phyloP scores from a whole-genome alignment of 2,113 vertebrate species.

The Holacanthus passer region DNA sequence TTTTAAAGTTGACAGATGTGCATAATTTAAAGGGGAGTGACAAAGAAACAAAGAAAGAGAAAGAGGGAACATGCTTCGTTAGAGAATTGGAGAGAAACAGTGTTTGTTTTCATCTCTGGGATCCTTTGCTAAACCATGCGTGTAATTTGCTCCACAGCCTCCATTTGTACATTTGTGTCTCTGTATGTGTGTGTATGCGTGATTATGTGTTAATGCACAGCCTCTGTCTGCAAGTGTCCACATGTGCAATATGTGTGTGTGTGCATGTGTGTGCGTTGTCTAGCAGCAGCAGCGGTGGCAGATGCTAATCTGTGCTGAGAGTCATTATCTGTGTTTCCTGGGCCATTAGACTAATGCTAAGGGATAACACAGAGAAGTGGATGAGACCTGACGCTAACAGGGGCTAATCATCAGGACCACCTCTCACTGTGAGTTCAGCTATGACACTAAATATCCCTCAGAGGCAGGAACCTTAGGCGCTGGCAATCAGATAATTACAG shows the following conservation, averaged over 20 bases:
- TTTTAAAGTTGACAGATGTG: not conserved
- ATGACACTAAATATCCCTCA: conserved; percentile 76
- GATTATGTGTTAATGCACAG: conserved; percentile 34
- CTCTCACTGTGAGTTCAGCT: conserved; percentile 69
- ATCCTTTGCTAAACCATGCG: conserved; percentile 45
- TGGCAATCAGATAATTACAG: conserved; percentile 72
- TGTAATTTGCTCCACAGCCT: conserved; percentile 32
- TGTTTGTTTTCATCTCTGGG: conserved; percentile 26
- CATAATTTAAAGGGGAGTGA: not conserved
- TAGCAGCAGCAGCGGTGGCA: conserved; percentile 39
- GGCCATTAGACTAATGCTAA: conserved; percentile 80
- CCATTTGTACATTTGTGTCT: conserved; percentile 23
- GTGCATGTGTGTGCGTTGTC: conserved; percentile 18
- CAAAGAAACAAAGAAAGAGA: not conserved
- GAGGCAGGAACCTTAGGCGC: conserved; percentile 56
- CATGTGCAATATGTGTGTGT: conserved; percentile 19
- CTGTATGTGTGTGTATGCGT: not conserved
- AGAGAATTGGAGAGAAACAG: not conserved
- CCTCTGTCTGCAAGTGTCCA: conserved; percentile 33
- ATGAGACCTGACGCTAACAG: conserved; percentile 78
- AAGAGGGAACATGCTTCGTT: not conserved
- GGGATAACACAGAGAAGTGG: conserved; percentile 75
- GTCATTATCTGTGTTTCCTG: conserved; percentile 79
- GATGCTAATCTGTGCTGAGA: conserved; percentile 78
- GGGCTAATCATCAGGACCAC: conserved; percentile 78